These are phyloP conservation scores for Chironomus tepperi DNA, from an alignment of 1,140 invertebrate genomes.

Conservation along the genomic window DNA sequence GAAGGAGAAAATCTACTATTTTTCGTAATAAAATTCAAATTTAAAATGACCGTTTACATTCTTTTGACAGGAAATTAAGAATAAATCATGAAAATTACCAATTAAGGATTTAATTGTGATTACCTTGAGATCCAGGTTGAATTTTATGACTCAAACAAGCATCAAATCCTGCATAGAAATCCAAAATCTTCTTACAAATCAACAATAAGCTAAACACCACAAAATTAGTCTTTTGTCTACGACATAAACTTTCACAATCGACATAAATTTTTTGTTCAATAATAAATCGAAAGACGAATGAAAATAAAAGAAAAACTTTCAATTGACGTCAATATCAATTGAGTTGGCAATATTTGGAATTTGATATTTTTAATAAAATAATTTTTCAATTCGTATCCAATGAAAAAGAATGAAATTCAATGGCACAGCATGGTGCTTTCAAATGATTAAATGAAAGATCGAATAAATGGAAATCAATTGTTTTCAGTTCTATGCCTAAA, in stretches of 20 bases:
- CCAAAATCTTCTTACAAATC: too few relatives aligned
- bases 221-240: constrained; percentile 19
- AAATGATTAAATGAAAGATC: neutral
- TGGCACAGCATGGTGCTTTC: constrained; percentile 16
- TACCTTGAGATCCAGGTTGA: too few relatives aligned
- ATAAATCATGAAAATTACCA: too few relatives aligned
- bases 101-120: too few relatives aligned
- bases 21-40: too few relatives aligned
- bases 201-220: neutral
- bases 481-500: neutral
- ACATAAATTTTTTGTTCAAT: too few relatives aligned
- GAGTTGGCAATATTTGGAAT: neutral
- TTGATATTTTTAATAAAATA: constrained; percentile 24
- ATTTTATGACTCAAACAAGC: too few relatives aligned
- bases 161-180: too few relatives aligned
- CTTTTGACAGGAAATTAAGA: too few relatives aligned
- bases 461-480: neutral
- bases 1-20: too few relatives aligned
- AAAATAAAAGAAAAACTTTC: neutral
- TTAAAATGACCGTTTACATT: too few relatives aligned
- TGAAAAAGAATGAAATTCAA: neutral
- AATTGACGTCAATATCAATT: constrained; percentile 18
- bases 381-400: neutral
- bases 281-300: neutral
- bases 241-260: too few relatives aligned